phyloP scores from a whole-genome alignment of 2,797 vertebrate species.

The Periophthalmus magnuspinnatus region DNA sequence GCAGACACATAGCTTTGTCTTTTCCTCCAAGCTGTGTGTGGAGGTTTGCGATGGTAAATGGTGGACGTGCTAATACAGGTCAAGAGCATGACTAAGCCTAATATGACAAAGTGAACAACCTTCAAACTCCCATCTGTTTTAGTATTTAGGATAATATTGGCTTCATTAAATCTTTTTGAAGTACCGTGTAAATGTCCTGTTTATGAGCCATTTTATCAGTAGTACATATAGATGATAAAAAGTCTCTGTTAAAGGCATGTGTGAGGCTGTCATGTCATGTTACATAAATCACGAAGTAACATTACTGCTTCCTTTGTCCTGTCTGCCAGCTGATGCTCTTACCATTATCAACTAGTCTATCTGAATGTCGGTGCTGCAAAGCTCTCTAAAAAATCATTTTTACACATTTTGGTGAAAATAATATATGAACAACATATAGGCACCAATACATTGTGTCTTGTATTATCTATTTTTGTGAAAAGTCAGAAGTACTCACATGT shows the following conservation, averaged over 20 bases:
- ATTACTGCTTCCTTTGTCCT: neutral
- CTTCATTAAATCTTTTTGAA: neutral
- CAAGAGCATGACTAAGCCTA: slow-evolving; percentile 16
- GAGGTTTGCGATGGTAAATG: slow-evolving; percentile 20
- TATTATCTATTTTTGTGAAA: neutral
- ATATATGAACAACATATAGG: neutral
- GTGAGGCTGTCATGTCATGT: neutral
- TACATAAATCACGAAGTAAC: slow-evolving; percentile 6
- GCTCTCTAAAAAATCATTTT: neutral
- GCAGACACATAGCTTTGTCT: slow-evolving; percentile 28
- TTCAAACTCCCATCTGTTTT: neutral
- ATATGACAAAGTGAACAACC: slow-evolving; percentile 5
- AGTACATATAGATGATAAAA: neutral
- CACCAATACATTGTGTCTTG: neutral
- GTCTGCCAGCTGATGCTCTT: neutral
- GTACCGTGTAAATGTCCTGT: slow-evolving; percentile 3
- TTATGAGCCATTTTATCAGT: slow-evolving; percentile 7
- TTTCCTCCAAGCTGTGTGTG: slow-evolving; percentile 12
- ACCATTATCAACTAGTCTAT: neutral
- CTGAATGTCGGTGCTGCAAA: neutral
- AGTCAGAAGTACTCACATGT: neutral
- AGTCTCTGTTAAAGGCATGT: neutral
- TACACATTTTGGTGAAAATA: neutral
- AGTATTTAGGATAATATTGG: slow-evolving; percentile 17
- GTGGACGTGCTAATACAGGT: slow-evolving; percentile 26